Evolutionary conservation across 2,797 vertebrate genomes (phyloP).

Genomic region (Scyliorhinus canicula): DNA sequence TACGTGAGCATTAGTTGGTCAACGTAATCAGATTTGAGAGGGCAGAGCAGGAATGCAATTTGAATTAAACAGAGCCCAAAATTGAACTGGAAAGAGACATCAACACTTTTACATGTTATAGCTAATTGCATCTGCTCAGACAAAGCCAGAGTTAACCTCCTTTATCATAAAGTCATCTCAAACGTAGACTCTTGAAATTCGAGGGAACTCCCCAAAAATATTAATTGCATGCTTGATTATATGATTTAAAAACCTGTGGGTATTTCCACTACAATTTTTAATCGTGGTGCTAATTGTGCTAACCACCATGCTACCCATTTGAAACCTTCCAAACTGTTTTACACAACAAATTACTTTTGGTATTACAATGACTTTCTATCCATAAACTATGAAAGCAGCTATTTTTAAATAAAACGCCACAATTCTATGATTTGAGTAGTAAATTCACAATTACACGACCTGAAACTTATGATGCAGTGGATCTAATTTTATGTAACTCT

Average conservation of each 20-base stretch:
- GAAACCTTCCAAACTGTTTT: not conserved
- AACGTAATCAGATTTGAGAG: not conserved
- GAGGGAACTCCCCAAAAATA: not conserved
- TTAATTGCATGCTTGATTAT: not conserved
- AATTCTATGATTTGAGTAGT: not conserved
- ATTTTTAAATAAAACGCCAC: not conserved
- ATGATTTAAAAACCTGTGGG: not conserved
- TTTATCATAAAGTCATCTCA: not conserved
- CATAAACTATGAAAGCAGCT: not conserved
- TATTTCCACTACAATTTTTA: not conserved
- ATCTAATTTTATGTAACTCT: not conserved
- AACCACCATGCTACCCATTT: no score
- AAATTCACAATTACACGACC: not conserved
- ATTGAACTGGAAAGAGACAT: not conserved
- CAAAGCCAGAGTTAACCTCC: not conserved
- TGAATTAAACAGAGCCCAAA: not conserved
- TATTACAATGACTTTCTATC: not conserved
- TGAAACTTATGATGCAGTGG: not conserved
- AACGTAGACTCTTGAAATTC: not conserved
- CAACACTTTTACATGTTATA: not conserved
- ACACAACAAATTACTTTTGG: not conserved
- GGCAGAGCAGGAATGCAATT: not conserved
- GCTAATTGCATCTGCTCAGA: not conserved
- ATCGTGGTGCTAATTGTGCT: not conserved
- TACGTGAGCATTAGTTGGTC: not conserved